Conservation (phyloP, 2,888 invertebrate genomes). For the Elysia crispata region DNA sequence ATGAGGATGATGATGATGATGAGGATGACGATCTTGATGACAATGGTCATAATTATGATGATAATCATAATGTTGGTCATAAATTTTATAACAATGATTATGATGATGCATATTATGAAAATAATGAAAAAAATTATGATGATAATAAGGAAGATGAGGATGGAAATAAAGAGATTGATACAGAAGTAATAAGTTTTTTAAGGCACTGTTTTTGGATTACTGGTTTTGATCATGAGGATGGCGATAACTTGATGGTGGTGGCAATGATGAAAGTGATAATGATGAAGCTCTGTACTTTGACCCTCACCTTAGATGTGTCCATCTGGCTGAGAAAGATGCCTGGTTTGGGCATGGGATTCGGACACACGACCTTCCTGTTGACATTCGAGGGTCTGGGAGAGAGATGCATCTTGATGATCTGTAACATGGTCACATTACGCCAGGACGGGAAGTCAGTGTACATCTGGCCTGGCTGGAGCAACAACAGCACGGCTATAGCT, state of each 20-base stretch:
- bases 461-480: neutral
- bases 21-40: neutral
- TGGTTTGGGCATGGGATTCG: neutral
- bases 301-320: neutral
- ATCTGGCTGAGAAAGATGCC: neutral
- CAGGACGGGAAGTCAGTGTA: constrained; percentile 26
- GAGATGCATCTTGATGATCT: constrained; percentile 45
- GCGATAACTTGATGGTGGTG: constrained; percentile 33
- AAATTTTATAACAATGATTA: neutral
- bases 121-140: constrained; percentile 25
- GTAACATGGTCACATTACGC: constrained; percentile 37
- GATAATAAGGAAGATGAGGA: constrained; percentile 33
- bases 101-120: neutral
- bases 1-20: constrained; percentile 4
- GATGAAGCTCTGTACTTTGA: neutral
- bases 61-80: neutral
- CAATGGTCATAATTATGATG: neutral
- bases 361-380: neutral
- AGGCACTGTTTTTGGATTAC: neutral
- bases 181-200: constrained; percentile 11
- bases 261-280: constrained; percentile 17
- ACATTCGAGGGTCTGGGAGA: constrained; percentile 27
- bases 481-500: no score
- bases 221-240: constrained; percentile 28
- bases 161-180: constrained; percentile 11